Conservation (phyloP, 2,888 invertebrate species). For the Cerceris ruficornis region DNA sequence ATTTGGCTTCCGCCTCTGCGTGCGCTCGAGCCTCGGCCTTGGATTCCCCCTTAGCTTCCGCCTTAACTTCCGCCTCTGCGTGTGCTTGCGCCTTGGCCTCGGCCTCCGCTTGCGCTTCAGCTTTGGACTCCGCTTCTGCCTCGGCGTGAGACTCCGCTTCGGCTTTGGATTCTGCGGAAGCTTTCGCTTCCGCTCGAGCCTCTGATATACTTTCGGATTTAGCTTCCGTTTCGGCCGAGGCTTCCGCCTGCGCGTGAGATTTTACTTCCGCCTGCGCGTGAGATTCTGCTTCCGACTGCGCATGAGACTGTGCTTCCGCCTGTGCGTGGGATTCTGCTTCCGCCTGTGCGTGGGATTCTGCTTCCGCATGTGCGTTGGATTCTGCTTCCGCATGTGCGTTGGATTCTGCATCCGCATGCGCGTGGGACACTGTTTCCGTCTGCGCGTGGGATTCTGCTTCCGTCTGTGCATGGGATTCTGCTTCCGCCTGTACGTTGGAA, state of each 20-base stretch:
- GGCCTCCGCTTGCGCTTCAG: not conserved
- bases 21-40: not conserved
- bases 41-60: conserved; percentile 4
- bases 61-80: conserved; percentile 12
- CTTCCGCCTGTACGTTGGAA: no score
- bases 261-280: not conserved
- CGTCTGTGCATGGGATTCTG: not conserved
- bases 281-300: not conserved
- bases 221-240: conserved; percentile 9
- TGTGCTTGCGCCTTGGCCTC: conserved; percentile 12
- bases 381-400: not conserved
- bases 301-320: not conserved
- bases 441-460: not conserved
- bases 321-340: not conserved
- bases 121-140: conserved; percentile 3
- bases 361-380: no score
- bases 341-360: not conserved
- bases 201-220: no score
- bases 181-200: conserved; percentile 11
- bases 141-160: not conserved
- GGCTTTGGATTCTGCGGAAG: conserved; percentile 2
- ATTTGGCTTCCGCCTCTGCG: not conserved
- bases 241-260: not conserved
- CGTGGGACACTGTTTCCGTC: not conserved
- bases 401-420: not conserved